These are phyloP conservation scores for Drosophila sp. DNA, from an alignment of 1,140 invertebrate species.

Conservation along the genomic window DNA sequence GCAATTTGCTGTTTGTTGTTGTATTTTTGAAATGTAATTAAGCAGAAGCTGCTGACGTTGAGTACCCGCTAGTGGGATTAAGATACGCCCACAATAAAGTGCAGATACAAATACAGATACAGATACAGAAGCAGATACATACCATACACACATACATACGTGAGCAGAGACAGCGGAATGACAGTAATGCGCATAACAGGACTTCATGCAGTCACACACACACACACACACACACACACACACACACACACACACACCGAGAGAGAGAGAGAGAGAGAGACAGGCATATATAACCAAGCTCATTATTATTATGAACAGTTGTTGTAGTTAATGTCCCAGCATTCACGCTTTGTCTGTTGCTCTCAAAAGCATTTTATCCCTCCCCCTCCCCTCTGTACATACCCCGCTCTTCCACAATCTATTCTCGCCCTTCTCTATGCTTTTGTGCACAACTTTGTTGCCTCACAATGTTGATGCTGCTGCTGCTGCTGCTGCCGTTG, in stretches of 20 bases:
- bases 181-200: slow-evolving; percentile 32
- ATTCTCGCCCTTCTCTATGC: not conserved
- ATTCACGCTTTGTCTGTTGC: slow-evolving; percentile 60
- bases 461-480: not conserved
- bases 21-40: slow-evolving; percentile 58
- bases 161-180: slow-evolving; percentile 18
- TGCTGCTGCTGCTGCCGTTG: slow-evolving; percentile 12
- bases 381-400: not conserved
- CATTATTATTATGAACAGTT: slow-evolving; percentile 64
- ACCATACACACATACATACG: not conserved
- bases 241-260: not conserved
- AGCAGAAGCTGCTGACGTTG: slow-evolving; percentile 21
- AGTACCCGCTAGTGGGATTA: slow-evolving; percentile 5
- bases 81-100: slow-evolving; percentile 23
- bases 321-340: slow-evolving; percentile 54
- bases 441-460: slow-evolving; percentile 38
- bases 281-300: slow-evolving; percentile 43
- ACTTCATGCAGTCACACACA: slow-evolving; percentile 25
- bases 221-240: slow-evolving; percentile 2
- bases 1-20: slow-evolving; percentile 24
- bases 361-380: slow-evolving; percentile 22
- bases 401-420: not conserved
- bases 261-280: no score
- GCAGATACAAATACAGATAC: not conserved
- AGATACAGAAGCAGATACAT: slow-evolving; percentile 15